Base-by-base conservation (phyloP, 2,888 invertebrate genomes). In the Drosophila subsilvestris region DNA sequence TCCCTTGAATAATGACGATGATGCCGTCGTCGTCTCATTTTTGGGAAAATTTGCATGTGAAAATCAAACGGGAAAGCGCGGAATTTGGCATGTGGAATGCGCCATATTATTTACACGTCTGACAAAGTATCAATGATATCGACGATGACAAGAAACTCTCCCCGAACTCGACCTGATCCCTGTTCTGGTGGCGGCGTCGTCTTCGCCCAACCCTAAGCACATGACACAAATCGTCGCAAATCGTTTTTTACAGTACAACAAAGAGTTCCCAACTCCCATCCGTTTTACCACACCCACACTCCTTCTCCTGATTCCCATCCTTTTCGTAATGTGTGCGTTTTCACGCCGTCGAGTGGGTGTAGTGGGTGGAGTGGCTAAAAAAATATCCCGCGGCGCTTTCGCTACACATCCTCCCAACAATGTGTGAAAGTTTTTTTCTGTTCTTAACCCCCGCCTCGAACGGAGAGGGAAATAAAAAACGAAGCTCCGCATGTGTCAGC, bases 61-160 rank as follows among this genome's bases (percentile, higher is more conserved):
- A 71, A 70, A 75, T 74, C 69, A 81, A 84, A 73, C 72, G 86
- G 69, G 50, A 71, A 44, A 32, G 45, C 45, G 71, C 61, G 61
- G 69, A 63, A 63, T 67, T 56, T 45, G 68, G 66, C 49, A 71
- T 66, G 73, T 57, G 63, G 81, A 87, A 81, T 81, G 78, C 83
- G 73, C 87, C 85, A 80, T 89, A 89, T 89, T 89, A 90, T 90
- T 90, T 88, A 82, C 86, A 84, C 90, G 79, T 86, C 86, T 90
- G 89, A 78, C 90, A 90, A 79, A 81, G 81, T 81, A 89, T 79
- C 89, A 84, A 89, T 86, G 87, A 79, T 85, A 80, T 80, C 76
- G 85, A 72, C 58, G 79, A 61, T 76, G 82, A 71, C 78, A 68
- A 51, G 70, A 37, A 65, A 63, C 63, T 49, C 78, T 63, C 48